Conservation (phyloP, 2,797 vertebrate genomes). For the Florisuga fusca region DNA sequence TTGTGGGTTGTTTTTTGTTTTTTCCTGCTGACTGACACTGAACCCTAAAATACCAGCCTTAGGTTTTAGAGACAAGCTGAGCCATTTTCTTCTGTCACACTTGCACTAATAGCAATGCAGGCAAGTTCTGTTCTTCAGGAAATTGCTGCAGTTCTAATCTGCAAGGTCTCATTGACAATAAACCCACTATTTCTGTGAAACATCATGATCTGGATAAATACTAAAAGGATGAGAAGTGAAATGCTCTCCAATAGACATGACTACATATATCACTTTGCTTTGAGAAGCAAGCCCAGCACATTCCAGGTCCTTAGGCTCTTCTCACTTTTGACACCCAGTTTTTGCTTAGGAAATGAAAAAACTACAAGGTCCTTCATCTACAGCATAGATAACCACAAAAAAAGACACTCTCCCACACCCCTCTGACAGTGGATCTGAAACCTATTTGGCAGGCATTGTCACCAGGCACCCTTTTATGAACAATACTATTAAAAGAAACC, state of each 20-base stretch:
- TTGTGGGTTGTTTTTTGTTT: not conserved
- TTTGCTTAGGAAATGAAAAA: not conserved
- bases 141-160: not conserved
- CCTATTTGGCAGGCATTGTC: not conserved
- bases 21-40: not conserved
- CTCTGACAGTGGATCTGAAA: not conserved
- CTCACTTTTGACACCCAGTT: not conserved
- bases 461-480: not conserved
- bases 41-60: not conserved
- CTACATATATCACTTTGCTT: not conserved
- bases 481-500: not conserved
- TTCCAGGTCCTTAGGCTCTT: not conserved
- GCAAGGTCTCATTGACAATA: not conserved
- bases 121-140: not conserved
- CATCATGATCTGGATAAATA: not conserved
- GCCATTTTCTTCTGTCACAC: not conserved
- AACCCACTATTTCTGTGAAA: not conserved
- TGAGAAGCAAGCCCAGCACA: not conserved
- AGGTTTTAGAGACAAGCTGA: not conserved
- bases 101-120: not conserved
- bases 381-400: not conserved
- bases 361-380: not conserved
- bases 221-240: not conserved
- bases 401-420: not conserved
- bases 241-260: not conserved